Evolutionary conservation across 2,113 vertebrate genomes (phyloP).

Genomic region (Oenanthe melanoleuca): DNA sequence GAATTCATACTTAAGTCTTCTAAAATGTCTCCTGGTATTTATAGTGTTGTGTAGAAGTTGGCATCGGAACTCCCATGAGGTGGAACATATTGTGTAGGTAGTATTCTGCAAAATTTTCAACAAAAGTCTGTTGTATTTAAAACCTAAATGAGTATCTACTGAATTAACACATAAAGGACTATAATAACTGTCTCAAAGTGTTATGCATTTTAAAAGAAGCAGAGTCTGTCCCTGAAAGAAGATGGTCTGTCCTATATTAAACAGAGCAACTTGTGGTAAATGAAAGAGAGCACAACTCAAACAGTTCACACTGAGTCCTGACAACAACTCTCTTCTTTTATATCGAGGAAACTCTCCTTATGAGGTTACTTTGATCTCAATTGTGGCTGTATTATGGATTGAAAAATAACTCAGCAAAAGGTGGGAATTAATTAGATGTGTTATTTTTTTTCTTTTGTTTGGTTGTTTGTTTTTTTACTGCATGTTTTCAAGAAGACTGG

Average conservation of each 20-base stretch:
- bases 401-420: conserved; percentile 50
- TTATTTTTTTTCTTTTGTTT: background rate
- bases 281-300: background rate
- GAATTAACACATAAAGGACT: background rate
- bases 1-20: background rate
- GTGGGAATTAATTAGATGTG: conserved; percentile 46
- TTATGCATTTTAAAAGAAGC: background rate
- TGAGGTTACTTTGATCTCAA: conserved; percentile 33
- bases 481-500: conserved; percentile 10
- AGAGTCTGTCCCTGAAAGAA: background rate
- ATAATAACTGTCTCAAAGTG: background rate
- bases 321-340: conserved; percentile 35
- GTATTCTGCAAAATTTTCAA: background rate
- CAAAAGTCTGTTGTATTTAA: background rate
- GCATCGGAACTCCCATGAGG: background rate
- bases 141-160: background rate
- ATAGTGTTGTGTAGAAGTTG: background rate
- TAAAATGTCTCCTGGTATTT: background rate
- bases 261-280: background rate
- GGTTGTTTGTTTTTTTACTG: background rate
- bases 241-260: background rate
- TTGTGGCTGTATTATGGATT: conserved; percentile 50
- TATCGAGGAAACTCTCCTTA: conserved; percentile 34
- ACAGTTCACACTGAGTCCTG: background rate
- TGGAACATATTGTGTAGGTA: conserved; percentile 15